phyloP scores from a whole-genome alignment of 2,888 invertebrate genomes.

The Drosophila recens region DNA sequence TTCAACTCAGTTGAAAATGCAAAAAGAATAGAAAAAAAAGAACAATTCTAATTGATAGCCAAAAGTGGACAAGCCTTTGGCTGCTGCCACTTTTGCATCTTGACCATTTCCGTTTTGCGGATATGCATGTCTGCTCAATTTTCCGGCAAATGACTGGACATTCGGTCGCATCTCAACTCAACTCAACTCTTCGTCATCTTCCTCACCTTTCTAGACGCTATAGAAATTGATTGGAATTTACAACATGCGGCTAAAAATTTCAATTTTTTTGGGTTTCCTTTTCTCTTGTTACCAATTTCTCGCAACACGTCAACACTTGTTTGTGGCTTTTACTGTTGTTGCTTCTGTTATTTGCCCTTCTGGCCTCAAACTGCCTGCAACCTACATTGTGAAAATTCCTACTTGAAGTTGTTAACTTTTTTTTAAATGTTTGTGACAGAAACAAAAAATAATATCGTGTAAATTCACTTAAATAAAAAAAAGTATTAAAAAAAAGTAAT shows the following conservation, averaged over 20 bases:
- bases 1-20: conserved; percentile 14
- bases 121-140: conserved; percentile 81
- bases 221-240: conserved; percentile 83
- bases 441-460: background rate
- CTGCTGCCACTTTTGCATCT: conserved; percentile 64
- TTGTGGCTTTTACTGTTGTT: conserved; percentile 54
- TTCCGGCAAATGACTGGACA: conserved; percentile 76
- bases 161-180: conserved; percentile 28
- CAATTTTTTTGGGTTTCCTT: conserved; percentile 11
- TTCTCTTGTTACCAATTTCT: conserved; percentile 29
- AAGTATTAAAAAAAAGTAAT: background rate
- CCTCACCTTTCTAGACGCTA: conserved; percentile 45
- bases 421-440: conserved; percentile 7
- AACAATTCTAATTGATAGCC: conserved; percentile 64
- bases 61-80: conserved; percentile 28
- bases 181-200: conserved; percentile 26
- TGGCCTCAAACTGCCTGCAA: conserved; percentile 17
- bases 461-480: background rate
- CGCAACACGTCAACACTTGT: conserved; percentile 61
- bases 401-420: background rate
- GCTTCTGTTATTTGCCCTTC: conserved; percentile 45
- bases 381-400: conserved; percentile 30
- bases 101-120: conserved; percentile 75
- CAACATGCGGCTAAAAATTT: conserved; percentile 63
- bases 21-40: conserved; percentile 7